Conservation (phyloP, 2,797 vertebrate genomes). For the Pachyuromys duprasi region DNA sequence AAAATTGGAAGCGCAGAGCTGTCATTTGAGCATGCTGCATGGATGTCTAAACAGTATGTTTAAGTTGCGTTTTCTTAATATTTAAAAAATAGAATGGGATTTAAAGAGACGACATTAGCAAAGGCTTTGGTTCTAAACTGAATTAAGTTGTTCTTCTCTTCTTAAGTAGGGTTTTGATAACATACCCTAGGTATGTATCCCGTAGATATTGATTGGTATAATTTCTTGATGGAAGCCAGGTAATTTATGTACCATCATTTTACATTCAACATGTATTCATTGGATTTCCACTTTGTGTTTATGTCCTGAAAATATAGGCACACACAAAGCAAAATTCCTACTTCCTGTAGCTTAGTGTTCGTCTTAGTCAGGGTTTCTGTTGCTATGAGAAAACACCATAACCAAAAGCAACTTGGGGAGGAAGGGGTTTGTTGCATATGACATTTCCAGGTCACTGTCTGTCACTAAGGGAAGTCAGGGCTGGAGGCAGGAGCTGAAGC, state of each 20-base stretch:
- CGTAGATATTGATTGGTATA: background rate
- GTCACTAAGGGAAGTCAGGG: background rate
- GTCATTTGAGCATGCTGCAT: slow-evolving; percentile 96
- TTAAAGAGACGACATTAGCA: background rate
- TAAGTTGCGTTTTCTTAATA: background rate
- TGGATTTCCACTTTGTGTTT: background rate
- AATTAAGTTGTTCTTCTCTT: background rate
- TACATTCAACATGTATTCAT: background rate
- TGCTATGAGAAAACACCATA: background rate
- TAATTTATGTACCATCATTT: background rate
- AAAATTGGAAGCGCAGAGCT: slow-evolving; percentile 97
- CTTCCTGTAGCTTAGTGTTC: background rate
- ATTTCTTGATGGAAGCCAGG: slow-evolving; percentile 28
- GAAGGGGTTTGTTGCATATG: background rate
- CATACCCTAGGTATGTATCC: background rate
- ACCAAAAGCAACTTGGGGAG: background rate
- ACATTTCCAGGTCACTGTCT: background rate
- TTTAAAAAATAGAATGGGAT: background rate
- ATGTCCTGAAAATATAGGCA: background rate
- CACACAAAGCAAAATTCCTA: background rate
- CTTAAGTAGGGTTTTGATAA: slow-evolving; percentile 38
- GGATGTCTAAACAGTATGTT: slow-evolving; percentile 99
- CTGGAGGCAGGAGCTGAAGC: background rate
- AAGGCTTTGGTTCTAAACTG: slow-evolving; percentile 10
- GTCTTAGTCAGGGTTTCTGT: background rate